Evolutionary conservation across 2,113 vertebrate species (phyloP), one percentile per base, ranked within the genome.

Genomic region (Lasiurus cinereus): DNA sequence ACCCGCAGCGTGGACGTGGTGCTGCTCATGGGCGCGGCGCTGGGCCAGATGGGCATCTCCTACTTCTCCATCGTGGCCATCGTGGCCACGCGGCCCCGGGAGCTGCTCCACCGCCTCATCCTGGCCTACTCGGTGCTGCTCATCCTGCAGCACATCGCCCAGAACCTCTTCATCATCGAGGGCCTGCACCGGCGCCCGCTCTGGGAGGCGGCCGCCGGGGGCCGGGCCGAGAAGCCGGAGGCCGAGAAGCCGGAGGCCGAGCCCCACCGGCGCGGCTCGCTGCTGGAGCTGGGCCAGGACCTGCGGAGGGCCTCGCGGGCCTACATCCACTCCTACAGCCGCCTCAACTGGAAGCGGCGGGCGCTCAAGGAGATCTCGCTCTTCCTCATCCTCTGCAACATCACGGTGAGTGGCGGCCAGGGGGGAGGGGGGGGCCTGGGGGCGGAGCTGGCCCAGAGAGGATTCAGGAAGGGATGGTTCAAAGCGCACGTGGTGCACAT

Each of bases 91-190:
- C 95, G 94, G 14, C 95, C 98, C 0, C 39, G 31, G 0, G 97
- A 97, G 10, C 33, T 94, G 59, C 67, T 99, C 95, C 98, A 98
- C 92, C 95, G 95, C n/a, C 98, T 99, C 21, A 98, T 99, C 95
- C 97, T 99, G 79, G 98, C 98, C 84, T 99, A 99, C 89, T 99
- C 99, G 0, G 90, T 99, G 77, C 97, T 99, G 91, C 98, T 99
- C 56, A 98, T 99, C 96, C 86, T 99, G 90, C 98, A 99, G 98
- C 98, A 98, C 95, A 97, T 99, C 52, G 97, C 98, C 19, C 99
- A 99, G 96, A 99, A 99, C 33, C 95, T 99, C 97, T 99, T 99
- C 96, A 99, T 99, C 95, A 99, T 99, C 0, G 98, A 99, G 1
- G 99, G 99, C 31, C 98, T 99, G 83, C 98, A 99, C 94, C 96